Base-by-base conservation (phyloP, 2,797 vertebrate species). In the Coreius guichenoti region DNA sequence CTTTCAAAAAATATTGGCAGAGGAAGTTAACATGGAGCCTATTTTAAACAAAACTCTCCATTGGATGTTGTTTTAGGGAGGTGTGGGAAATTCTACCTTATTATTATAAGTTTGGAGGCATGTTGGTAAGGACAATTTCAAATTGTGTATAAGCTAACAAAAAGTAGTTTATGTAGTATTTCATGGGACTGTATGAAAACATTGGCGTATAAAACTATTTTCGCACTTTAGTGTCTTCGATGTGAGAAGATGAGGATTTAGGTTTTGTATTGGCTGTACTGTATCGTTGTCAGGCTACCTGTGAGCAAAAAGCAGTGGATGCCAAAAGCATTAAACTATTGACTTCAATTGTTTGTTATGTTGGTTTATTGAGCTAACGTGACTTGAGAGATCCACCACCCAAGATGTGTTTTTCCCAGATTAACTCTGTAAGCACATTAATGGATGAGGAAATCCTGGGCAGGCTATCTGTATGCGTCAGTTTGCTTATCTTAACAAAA, bases 391-490 rank as follows among this genome's bases (percentile, higher is more conserved):
- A 85, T 87, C 91, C 84, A 69, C 88, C 90, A 84, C 88, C 87
- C 86, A 72, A 88, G 47, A 70, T 85, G 54, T 91, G 90, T 93
- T 92, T 93, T 88, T 88, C 69, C 45, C 45, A 90, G 92, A 90
- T 91, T 87, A 91, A 68, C 49, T 16, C 36, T 43, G 54, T 86
- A 89, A 92, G 91, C 87, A 88, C 90, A 87, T 91, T 89, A 88
- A 83, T 73, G 39, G 26, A 84, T 54, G n/a, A 92, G 91, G 78
- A 91, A 90, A 91, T 94, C 92, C 90, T 90, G 88, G 61, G 67
- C 14, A 80, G 77, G 84, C 88, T 84, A 90, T 91, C 83, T 69
- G 58, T 65, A n/a, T 39, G 17, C 70, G 49, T 87, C 89, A 65
- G 47, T 82, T 87, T 76, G 45, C 77, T 86, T 87, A n/a, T 84